Evolutionary conservation across 2,888 invertebrate species (phyloP), one percentile per base, ranked within the genome.

Genomic region (Endomychus coccineus): DNA sequence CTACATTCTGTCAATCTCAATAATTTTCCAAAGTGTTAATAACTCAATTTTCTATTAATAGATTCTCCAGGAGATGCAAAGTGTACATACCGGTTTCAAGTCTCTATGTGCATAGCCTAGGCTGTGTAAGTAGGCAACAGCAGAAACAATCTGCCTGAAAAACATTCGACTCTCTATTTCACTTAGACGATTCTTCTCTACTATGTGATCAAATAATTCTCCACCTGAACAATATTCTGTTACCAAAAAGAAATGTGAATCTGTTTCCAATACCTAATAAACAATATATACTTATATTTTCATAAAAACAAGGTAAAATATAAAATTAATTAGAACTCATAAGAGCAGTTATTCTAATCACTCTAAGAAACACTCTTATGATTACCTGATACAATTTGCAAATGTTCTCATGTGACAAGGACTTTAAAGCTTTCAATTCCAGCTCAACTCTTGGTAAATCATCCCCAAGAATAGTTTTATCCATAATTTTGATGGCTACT

Each of bases 181-280:
- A 10, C 72, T 69, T 9, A 88, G 64, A 33, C 78, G 68, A 50
- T 80, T 82, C 53, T 78, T 80, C 50, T 81, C 77, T 22, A 87
- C 83, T 43, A 88, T 87, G 55, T 87, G 85, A 66, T 87, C 87
- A 65, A 88, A 88, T 38, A 88, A 65, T 65, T 87, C 87, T 22
- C 87, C 87, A 22, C 85, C 85, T 22, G 81, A 78, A 55, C 86
- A 87, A 56, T 86, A 83, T 69, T 87, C 87, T 56, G 87, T 73
- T n/a, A 86, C 69, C 61, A 88, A 73, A 58, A 79, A 85, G 55
- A 80, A 82, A 56, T 81, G 78, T 4, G 73, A 72, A 1, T 78
- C 75, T 1, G 83, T 83, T 62, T 87, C 85, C 41, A 85, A 75
- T 2, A 83, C 80, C 63, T 64, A 36, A 27, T 48, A 34, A 19